Evolutionary conservation across 2,888 invertebrate genomes (phyloP), one percentile per base, ranked within the genome.

Genomic region (Pristionchus exspectatus): DNA sequence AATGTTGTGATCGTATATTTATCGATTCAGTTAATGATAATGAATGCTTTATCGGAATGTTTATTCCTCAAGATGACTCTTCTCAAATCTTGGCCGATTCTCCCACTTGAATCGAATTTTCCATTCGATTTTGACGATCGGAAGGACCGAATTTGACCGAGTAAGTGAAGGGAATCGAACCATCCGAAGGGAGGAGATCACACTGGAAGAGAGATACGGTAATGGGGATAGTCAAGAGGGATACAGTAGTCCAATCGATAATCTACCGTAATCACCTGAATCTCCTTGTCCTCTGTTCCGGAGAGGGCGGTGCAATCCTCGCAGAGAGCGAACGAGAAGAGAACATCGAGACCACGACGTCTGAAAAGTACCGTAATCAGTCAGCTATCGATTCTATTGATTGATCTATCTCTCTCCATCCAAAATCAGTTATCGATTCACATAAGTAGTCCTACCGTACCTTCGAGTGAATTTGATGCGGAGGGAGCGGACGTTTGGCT

Each of bases 41-140:
- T 74, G 33, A 69, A 33, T n/a, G 74, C 74, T 74, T 74, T 74
- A 74, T 74, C 38, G 33, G 38, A 21, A 38, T 50, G 44, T 38
- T 14, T 74, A 5, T 74, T 24, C 30, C n/a, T 24, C 74, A 21
- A 74, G 33, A 33, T 24, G 9, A 16, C 74, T 74, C 14, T 33
- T 38, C 74, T 50, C 54, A 83, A 54, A 54, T n/a, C 56, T 59
- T 85, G 27, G 56, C 3, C 59, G 84, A 59, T 85, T 59, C 84
- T 56, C 84, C 84, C 24, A 85, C 84, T 85, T 85, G 84, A 24
- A 85, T 85, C 59, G 84, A 56, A 30, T 85, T 85, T 10, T 85
- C 84, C 84, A 85, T 85, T 56, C 84, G 59, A 50, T 59, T 59
- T 27, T 18, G 12, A 24, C 50, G 38, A 21, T 56, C 84, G 9